Conservation (phyloP, 2,113 vertebrate genomes). For the Pomatorhinus ruficollis region DNA sequence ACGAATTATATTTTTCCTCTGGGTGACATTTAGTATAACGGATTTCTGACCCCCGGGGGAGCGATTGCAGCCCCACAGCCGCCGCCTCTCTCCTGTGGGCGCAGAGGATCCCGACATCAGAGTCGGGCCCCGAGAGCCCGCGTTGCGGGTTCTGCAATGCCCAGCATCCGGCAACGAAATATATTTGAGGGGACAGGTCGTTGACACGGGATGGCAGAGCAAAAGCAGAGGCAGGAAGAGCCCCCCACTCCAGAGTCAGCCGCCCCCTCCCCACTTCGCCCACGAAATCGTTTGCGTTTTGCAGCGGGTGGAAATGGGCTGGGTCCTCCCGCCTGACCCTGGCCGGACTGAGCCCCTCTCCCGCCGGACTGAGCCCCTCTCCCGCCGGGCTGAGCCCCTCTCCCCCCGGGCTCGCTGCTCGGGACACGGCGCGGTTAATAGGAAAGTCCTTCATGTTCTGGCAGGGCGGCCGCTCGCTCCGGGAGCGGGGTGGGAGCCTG, state of each 20-base stretch:
- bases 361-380: no score
- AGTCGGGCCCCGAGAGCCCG: not conserved
- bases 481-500: not conserved
- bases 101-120: not conserved
- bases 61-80: not conserved
- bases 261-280: not conserved
- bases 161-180: not conserved
- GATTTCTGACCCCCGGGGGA: not conserved
- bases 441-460: not conserved
- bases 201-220: not conserved
- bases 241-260: not conserved
- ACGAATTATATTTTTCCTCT: not conserved
- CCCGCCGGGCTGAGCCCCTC: not conserved
- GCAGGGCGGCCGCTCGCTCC: not conserved
- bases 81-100: not conserved
- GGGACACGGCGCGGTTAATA: not conserved
- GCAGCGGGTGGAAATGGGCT: not conserved
- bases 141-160: not conserved
- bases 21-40: not conserved
- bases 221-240: not conserved
- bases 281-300: not conserved
- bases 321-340: not conserved
- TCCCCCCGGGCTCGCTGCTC: not conserved
- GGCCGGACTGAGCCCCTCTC: not conserved
- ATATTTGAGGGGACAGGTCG: fast-evolving